phyloP scores from a whole-genome alignment of 2,113 vertebrate species.

The Oreochromis tanganicae region DNA sequence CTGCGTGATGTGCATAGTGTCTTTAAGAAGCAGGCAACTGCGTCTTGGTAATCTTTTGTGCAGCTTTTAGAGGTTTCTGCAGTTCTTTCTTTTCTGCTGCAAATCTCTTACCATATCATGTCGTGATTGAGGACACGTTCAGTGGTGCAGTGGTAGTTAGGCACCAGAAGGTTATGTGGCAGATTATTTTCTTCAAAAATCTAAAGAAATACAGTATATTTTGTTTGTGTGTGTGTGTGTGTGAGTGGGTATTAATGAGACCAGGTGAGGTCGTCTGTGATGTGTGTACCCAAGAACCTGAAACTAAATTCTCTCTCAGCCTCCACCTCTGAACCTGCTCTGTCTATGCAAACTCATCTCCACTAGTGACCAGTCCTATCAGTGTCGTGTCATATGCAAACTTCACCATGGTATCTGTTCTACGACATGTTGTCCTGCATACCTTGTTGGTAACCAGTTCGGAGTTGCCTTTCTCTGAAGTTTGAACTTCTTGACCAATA shows the following conservation, averaged over 20 bases:
- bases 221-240: not conserved
- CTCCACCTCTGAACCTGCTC: not conserved
- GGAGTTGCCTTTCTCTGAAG: not conserved
- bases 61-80: not conserved
- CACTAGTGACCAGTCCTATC: not conserved
- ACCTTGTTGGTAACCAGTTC: not conserved
- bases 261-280: not conserved
- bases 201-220: not conserved
- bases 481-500: not conserved
- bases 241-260: not conserved
- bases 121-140: not conserved
- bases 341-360: not conserved
- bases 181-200: not conserved
- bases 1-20: not conserved
- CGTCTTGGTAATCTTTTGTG: not conserved
- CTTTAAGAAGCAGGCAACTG: not conserved
- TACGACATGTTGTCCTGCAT: not conserved
- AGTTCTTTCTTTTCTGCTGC: not conserved
- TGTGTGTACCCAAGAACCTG: not conserved
- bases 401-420: not conserved
- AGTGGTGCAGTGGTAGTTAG: not conserved
- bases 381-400: not conserved
- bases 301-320: not conserved
- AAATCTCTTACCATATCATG: not conserved
- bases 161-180: not conserved